Evolutionary conservation across 1,140 invertebrate genomes (phyloP), one percentile per base, ranked within the genome.

Genomic region (Adoxophyes honmai): DNA sequence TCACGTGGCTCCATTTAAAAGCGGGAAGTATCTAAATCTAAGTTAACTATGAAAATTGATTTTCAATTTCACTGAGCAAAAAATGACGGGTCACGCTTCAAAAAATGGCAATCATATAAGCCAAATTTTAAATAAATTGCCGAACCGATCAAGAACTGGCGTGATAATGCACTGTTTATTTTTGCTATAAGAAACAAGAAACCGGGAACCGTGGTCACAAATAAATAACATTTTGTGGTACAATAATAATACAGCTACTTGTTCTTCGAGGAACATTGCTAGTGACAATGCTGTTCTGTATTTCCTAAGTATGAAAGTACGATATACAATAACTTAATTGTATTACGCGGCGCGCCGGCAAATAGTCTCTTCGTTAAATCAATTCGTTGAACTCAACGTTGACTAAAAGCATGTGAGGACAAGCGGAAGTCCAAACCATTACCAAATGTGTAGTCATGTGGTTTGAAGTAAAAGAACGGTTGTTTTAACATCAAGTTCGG

Each of bases 361-460:
- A 59, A 52, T 62, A 60, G 67, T 57, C 63, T 70, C 68, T 71
- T 72, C 69, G 52, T 53, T 69, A 74, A 80, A 80, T 71, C 70
- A 77, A 77, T 85, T 85, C 81, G 62, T 53, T 75, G 79, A 81
- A 79, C 63, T 68, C 60, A 35, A 55, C 15, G 11, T 10, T 28
- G 36, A 60, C 64, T 52, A 75, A 79, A 75, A 72, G 61, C 55
- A 57, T 63, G 61, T 57, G 68, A 66, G 68, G 64, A 72, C 66
- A 68, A 71, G 59, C 73, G 77, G 82, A 86, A 81, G 69, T 73
- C 35, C 62, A 81, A 83, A 86, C 65, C 74, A 81, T 74, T 78
- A 75, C 74, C 82, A 83, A 81, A 81, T 81, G 81, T 77, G 75
- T 65, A 61, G 61, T 60, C 62, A 62, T 55, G 60, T 61, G 62